Percentiles rank a stretch among this genome's conserved stretches.
Conservation (phyloP, 2,888 invertebrate species). For the Thymelicus sylvestris region DNA sequence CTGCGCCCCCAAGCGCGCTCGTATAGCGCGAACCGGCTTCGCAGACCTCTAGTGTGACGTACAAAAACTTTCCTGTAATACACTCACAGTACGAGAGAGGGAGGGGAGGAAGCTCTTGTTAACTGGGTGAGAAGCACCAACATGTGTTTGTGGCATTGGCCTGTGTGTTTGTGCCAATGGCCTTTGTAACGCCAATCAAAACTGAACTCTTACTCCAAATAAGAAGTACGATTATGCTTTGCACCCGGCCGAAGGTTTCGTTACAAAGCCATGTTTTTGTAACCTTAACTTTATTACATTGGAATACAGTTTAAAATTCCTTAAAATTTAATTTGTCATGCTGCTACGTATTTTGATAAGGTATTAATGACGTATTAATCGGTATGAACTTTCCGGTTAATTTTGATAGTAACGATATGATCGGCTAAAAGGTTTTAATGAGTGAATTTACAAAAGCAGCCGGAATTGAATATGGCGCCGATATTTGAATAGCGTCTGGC, state of each 20-base stretch:
- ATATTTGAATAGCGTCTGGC: constrained; percentile 29
- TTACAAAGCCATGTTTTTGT: constrained; percentile 39
- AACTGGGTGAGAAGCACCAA: constrained; percentile 62
- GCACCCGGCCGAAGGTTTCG: constrained; percentile 41
- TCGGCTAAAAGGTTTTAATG: constrained; percentile 43
- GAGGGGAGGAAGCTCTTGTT: constrained; percentile 57
- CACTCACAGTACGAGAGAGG: constrained; percentile 40
- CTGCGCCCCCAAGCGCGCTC: constrained; percentile 70
- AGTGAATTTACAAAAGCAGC: constrained; percentile 34
- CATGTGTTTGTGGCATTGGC: constrained; percentile 81
- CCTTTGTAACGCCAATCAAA: constrained; percentile 53
- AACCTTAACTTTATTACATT: constrained; percentile 41
- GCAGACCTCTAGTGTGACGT: constrained; percentile 50
- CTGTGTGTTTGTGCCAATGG: constrained; percentile 62
- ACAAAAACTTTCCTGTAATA: constrained; percentile 41
- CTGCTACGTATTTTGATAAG: constrained; percentile 44
- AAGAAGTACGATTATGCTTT: background rate
- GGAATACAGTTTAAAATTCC: constrained; percentile 37
- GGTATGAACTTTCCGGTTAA: constrained; percentile 47
- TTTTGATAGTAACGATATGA: constrained; percentile 48
- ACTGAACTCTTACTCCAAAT: constrained; percentile 46
- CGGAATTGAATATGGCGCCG: constrained; percentile 3
- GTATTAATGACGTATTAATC: constrained; percentile 53
- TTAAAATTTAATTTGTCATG: constrained; percentile 31
- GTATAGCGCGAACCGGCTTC: constrained; percentile 59